Conservation (phyloP, 2,797 vertebrate genomes). For the Gouania willdenowi region DNA sequence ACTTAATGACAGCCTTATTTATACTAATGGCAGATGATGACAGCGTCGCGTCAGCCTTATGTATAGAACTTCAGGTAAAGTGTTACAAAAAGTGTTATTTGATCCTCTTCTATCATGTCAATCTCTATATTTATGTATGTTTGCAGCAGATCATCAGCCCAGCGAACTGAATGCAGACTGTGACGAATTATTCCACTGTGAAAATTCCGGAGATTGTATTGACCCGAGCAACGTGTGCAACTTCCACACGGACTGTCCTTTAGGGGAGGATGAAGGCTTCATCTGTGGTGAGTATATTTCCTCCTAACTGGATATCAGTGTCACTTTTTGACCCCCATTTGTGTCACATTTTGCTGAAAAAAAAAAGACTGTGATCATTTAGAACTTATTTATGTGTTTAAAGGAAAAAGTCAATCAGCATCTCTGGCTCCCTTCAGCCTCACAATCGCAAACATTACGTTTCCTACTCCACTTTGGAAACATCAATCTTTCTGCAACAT, state of each 20-base stretch:
- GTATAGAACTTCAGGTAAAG: no score
- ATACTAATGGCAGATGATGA: no score
- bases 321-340: no score
- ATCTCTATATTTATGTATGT: no score
- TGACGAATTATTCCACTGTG: conserved; percentile 73
- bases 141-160: no score
- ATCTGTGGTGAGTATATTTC: conserved; percentile 83
- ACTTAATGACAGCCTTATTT: no score
- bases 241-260: conserved; percentile 81
- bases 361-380: not conserved
- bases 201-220: conserved; percentile 71
- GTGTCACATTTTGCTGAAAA: not conserved
- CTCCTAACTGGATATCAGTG: not conserved
- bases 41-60: no score
- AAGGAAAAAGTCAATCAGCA: not conserved
- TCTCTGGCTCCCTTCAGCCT: no score
- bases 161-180: conserved; percentile 23
- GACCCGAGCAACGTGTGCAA: conserved; percentile 78
- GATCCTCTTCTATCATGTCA: no score
- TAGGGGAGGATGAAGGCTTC: conserved; percentile 73
- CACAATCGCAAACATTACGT: not conserved
- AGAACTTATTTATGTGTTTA: no score
- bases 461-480: conserved; percentile 9
- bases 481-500: conserved; percentile 25
- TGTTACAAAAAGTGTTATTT: no score